Percentiles rank a stretch among this genome's conserved stretches.
Conservation (phyloP, 2,797 vertebrate species). For the Euthynnus affinis region DNA sequence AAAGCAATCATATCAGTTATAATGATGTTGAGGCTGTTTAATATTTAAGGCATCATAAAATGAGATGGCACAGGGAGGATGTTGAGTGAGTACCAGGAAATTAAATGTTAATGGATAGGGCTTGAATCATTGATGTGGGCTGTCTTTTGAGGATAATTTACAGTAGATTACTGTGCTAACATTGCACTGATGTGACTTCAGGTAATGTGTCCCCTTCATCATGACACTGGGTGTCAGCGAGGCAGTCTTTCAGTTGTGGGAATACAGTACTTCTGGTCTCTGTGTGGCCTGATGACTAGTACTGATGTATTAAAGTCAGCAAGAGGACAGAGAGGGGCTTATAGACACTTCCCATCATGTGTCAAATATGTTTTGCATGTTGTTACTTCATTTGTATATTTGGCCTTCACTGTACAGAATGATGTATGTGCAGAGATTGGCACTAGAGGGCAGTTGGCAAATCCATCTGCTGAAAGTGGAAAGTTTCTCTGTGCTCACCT, state of each 20-base stretch:
- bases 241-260: constrained; percentile 1
- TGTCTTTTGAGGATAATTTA: constrained; percentile 19
- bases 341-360: too few relatives aligned
- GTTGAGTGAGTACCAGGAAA: background rate
- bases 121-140: constrained; percentile 11
- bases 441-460: too few relatives aligned
- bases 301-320: constrained; percentile 7
- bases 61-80: background rate
- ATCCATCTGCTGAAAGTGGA: too few relatives aligned
- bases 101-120: background rate
- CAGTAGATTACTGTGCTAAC: constrained; percentile 28
- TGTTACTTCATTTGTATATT: too few relatives aligned
- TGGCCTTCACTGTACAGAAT: too few relatives aligned
- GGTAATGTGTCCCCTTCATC: constrained; percentile 24
- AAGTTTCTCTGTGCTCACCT: too few relatives aligned
- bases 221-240: constrained; percentile 25
- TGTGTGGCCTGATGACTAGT: background rate
- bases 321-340: constrained; percentile 2
- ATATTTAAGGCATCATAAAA: background rate
- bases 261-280: background rate
- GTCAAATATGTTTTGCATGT: too few relatives aligned
- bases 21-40: background rate
- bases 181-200: constrained; percentile 26
- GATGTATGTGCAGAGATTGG: too few relatives aligned
- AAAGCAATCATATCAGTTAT: background rate